Base-by-base conservation (phyloP, 2,113 vertebrate species). In the Ornithorhynchus anatinus region DNA sequence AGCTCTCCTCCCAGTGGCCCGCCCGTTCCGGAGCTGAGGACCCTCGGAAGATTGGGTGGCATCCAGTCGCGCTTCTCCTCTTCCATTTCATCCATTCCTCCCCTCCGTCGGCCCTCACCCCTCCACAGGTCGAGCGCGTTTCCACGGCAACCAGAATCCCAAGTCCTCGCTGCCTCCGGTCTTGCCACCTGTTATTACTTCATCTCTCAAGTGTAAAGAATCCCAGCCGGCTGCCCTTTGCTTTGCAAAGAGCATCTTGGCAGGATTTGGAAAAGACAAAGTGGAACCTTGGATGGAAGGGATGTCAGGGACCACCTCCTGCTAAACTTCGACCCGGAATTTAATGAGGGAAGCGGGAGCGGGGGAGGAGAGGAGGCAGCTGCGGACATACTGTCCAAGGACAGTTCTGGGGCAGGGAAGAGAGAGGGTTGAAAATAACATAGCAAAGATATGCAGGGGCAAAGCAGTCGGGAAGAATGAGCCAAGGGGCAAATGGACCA, bases 161-260 rank as follows among this genome's bases (percentile, higher is more conserved):
- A 43, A 17, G 85, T 87, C 64, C 10, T 43, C 10, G 72, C 89
- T 80, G 89, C 88, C 86, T 86, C 87, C 20, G 88, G 90, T 91
- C 87, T 78, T 86, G 91, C 92, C 93, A 90, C 92, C 92, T 92
- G 93, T 88, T 87, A 88, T 80, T 60, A 84, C 86, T 91, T 79
- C 85, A 42, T 89, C 86, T 88, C 89, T 81, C 79, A 43, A 71
- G 91, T 44, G 87, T 64, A 67, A 89, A 89, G 90, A 87, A 75
- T 59, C n/a, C 47, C 62, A 43, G 79, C n/a, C 10, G 9, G 0
- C 72, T 56, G 81, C 84, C 86, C 20, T 69, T 70, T 60, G 80
- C 88, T 76, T 77, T 79, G 83, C 73, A 27, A 43, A 88, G 75
- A 1, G 31, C 80, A 64, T 69, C 72, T 0, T 4, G 69, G 70